These are phyloP conservation scores for Autographa gamma DNA, from an alignment of 2,888 invertebrate genomes.

Conservation along the genomic window DNA sequence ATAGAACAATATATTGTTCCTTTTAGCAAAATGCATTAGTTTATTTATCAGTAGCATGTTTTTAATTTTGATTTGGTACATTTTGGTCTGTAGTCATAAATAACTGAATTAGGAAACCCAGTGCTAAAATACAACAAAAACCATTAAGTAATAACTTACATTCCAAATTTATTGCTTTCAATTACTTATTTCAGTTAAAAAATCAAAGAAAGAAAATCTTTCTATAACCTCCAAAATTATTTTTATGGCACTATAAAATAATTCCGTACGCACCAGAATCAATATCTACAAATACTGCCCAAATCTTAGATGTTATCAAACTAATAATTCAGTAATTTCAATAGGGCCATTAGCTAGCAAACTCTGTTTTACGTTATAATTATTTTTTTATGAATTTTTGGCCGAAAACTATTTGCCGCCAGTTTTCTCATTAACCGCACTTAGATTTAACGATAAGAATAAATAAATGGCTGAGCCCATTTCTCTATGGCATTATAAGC, in stretches of 20 bases:
- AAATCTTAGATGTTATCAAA: slow-evolving; percentile 31
- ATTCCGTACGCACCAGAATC: slow-evolving; percentile 23
- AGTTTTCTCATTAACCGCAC: slow-evolving; percentile 25
- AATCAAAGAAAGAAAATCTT: not conserved
- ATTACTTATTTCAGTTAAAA: no score
- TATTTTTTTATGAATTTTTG: slow-evolving; percentile 33
- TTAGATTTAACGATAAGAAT: slow-evolving; percentile 33
- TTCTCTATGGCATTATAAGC: slow-evolving; percentile 35
- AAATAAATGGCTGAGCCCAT: slow-evolving; percentile 38
- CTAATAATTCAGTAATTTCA: slow-evolving; percentile 47
- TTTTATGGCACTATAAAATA: slow-evolving; percentile 6
- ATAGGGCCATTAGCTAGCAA: slow-evolving; percentile 26
- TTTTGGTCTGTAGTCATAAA: no score
- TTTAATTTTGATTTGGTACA: no score
- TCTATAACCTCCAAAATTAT: not conserved
- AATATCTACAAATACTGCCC: slow-evolving; percentile 40
- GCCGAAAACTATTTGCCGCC: slow-evolving; percentile 28
- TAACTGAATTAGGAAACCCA: no score
- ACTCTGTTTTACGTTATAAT: slow-evolving; percentile 23
- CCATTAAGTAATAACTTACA: no score
- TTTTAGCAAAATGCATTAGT: no score
- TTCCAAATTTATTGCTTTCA: no score
- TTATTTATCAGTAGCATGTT: no score
- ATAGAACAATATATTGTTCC: not conserved
- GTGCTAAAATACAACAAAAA: no score